Evolutionary conservation across 2,888 invertebrate genomes (phyloP).

Genomic region (Unio pictorum): DNA sequence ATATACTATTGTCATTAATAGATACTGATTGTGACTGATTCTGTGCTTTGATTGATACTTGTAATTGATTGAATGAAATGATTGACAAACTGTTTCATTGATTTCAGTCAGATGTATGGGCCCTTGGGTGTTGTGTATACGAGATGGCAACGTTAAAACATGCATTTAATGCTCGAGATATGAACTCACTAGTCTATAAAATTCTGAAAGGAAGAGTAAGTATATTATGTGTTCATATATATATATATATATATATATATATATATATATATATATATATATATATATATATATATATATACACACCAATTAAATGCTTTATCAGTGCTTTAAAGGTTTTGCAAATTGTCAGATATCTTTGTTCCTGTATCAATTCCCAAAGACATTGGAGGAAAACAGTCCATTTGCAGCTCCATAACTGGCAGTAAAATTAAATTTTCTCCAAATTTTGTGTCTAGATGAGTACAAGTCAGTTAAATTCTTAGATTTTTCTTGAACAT

Average conservation of each 20-base stretch:
- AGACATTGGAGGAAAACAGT: not conserved
- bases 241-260: too few species aligned
- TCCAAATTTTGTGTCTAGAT: too few species aligned
- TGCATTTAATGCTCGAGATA: slow-evolving; percentile 72
- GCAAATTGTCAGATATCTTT: not conserved
- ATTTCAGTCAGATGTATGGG: slow-evolving; percentile 73
- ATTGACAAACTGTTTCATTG: not conserved
- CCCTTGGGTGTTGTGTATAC: slow-evolving; percentile 73
- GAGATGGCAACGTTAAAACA: slow-evolving; percentile 73
- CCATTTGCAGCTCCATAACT: too few species aligned
- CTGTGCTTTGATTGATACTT: not conserved
- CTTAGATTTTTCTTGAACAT: too few species aligned
- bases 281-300: too few species aligned
- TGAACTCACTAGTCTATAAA: slow-evolving; percentile 72
- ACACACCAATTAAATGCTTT: too few species aligned
- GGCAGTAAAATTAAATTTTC: too few species aligned
- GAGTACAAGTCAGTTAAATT: too few species aligned
- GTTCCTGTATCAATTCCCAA: not conserved
- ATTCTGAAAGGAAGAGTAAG: slow-evolving; percentile 71
- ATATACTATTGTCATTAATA: too few species aligned
- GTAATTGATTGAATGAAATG: not conserved
- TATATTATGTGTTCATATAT: not conserved
- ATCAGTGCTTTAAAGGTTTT: not conserved
- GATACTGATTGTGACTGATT: too few species aligned
- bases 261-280: too few species aligned